Base-by-base conservation (phyloP, 2,888 invertebrate genomes). In the Crioceris asparagi region DNA sequence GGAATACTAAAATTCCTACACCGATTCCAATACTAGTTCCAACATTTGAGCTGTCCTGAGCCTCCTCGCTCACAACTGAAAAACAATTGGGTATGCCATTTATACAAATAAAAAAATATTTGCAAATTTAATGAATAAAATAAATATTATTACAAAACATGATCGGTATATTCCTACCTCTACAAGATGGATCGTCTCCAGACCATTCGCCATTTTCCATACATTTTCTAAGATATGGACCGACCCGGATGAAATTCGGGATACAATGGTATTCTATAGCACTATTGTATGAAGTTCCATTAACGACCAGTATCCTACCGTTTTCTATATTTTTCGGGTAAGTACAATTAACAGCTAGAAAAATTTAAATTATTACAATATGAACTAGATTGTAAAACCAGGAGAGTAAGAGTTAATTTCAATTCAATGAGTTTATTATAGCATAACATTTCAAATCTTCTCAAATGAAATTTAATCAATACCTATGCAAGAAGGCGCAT, bases 251-350 rank as follows among this genome's bases (percentile, higher is more conserved):
- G 65, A 73, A 88, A 52, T 82, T 83, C 2, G 88, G 90, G 38
- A 90, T 64, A 57, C 92, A 92, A 57, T 90, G 88, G 61, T 91
- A 91, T 59, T 91, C 91, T 1, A 87, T 80, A 0, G 84, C 80
- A 36, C 86, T 85, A 18, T 83, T 84, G 59, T 82, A 92, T 0
- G 86, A 87, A 0, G 86, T 81, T 32, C 82, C 80, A 56, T 92
- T 91, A 39, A 87, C 78, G 21, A 87, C 76, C 50, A 90, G 86
- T 12, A 88, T 80, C 38, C 88, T 75, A 0, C 91, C 90, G 57
- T 91, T 88, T 45, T 86, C 83, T 32, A 90, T 82, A 8, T 72
- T 67, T 19, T 77, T 72, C 0, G 90, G 90, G 35, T 81, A 74
- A 39, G 79, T 80, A 62, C 91, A 92, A 56, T 90, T 85, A 34